Conservation (phyloP, 30 jellyfish, hydroid and myxozoan species). For the Sanderia malayensis region DNA sequence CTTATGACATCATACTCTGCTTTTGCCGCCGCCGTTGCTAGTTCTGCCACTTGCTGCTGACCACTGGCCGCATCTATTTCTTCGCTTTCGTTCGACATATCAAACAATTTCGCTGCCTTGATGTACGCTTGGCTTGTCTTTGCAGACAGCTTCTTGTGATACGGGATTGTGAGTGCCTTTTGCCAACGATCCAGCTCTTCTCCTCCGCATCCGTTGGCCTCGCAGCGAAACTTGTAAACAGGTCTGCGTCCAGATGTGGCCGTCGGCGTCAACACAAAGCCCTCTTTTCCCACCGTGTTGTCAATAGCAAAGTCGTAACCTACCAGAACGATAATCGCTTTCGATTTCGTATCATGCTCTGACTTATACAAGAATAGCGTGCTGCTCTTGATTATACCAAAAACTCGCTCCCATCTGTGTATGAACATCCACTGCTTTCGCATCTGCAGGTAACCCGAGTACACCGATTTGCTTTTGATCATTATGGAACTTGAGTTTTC, state of each 20-base stretch:
- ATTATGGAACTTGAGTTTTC: neutral
- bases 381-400: conserved; percentile 22
- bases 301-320: conserved; percentile 26
- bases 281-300: conserved; percentile 6
- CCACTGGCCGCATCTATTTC: neutral
- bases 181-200: neutral
- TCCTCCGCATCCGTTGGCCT: no score
- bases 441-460: conserved; percentile 19
- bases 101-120: neutral
- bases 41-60: no score
- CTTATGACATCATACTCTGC: no score
- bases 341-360: conserved; percentile 19
- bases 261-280: conserved; percentile 15
- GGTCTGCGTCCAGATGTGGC: conserved; percentile 15
- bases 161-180: neutral
- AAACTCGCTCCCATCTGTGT: conserved; percentile 33
- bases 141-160: neutral
- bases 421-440: conserved; percentile 6
- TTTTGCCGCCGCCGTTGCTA: no score
- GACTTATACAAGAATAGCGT: conserved; percentile 32
- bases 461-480: neutral
- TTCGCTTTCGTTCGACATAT: neutral
- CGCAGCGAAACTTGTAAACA: conserved; percentile 20
- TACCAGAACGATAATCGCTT: conserved; percentile 19
- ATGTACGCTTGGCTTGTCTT: neutral